These are phyloP conservation scores for Leptodactylus fallax DNA, from an alignment of 2,797 vertebrate species.

Conservation along the genomic window DNA sequence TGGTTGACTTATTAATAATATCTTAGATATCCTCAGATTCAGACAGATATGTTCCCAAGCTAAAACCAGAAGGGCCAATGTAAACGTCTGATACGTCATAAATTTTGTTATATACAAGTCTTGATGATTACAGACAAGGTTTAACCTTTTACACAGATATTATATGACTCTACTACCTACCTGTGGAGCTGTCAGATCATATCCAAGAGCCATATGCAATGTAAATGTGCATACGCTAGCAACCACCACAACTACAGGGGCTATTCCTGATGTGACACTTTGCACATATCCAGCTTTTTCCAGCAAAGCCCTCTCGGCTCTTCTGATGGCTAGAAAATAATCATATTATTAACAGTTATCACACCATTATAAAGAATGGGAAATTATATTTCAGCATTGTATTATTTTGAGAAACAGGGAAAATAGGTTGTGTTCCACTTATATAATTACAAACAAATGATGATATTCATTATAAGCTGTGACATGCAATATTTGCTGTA, in stretches of 20 bases:
- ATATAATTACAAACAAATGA: neutral
- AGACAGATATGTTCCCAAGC: no score
- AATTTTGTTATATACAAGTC: neutral
- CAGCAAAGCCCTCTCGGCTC: conserved; percentile 78
- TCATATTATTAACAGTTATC: neutral
- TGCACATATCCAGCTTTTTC: conserved; percentile 80
- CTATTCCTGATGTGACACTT: conserved; percentile 81
- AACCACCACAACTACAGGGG: conserved; percentile 81
- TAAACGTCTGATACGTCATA: neutral
- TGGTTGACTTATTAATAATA: neutral
- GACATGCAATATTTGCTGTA: neutral
- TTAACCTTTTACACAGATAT: neutral
- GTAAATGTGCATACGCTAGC: conserved; percentile 86
- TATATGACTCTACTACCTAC: conserved; percentile 67
- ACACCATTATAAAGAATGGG: no score
- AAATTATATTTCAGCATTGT: no score
- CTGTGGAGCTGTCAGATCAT: conserved; percentile 83
- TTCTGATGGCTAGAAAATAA: conserved; percentile 76
- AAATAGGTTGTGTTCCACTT: neutral
- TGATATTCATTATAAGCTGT: neutral
- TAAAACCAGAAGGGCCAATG: neutral
- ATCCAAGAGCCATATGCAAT: conserved; percentile 82
- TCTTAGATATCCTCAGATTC: no score
- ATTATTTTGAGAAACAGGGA: no score
- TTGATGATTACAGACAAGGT: neutral